Conservation (phyloP, 1,140 invertebrate genomes). For the Lasioglossum albipes region DNA sequence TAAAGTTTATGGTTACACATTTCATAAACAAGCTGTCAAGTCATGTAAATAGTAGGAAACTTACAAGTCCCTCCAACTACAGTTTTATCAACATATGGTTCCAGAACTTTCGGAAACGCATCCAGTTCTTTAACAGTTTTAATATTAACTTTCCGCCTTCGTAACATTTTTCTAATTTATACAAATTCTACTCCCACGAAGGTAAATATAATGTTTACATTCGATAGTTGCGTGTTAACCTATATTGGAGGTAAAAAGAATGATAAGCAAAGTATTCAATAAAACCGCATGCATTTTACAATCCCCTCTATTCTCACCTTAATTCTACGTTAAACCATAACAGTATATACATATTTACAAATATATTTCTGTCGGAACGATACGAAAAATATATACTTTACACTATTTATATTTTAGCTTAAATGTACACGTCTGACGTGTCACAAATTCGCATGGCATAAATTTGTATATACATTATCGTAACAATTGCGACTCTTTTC, state of each 20-base stretch:
- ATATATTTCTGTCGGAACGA: background rate
- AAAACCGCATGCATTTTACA: background rate
- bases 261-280: background rate
- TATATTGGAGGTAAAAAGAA: conserved; percentile 20
- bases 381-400: background rate
- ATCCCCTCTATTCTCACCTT: background rate
- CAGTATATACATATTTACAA: conserved; percentile 39
- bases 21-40: background rate
- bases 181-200: conserved; percentile 9
- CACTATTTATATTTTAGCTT: too few species aligned
- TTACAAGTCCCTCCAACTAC: conserved; percentile 90
- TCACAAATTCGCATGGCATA: background rate
- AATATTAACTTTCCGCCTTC: conserved; percentile 70
- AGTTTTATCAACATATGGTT: conserved; percentile 90
- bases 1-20: conserved; percentile 7
- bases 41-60: conserved; percentile 53
- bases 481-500: background rate
- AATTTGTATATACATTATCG: conserved; percentile 2
- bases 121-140: conserved; percentile 89
- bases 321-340: conserved; percentile 12
- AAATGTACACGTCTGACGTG: background rate
- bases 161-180: conserved; percentile 65
- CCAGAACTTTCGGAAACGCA: conserved; percentile 93
- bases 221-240: conserved; percentile 31
- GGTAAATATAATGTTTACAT: conserved; percentile 3